Base-by-base conservation (phyloP, 2,113 vertebrate genomes). In the Lophius piscatorius region DNA sequence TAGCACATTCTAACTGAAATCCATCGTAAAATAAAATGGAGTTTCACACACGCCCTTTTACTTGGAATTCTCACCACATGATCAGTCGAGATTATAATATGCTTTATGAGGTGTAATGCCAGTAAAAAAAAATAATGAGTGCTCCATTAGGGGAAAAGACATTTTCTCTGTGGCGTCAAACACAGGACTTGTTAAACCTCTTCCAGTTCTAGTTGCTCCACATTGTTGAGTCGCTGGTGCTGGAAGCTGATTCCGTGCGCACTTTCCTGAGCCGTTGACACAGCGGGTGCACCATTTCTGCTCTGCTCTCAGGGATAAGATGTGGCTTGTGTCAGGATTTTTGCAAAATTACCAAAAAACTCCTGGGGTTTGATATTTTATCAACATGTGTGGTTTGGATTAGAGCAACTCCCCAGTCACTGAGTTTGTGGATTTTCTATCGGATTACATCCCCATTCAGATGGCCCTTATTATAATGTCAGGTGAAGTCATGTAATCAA, bases 61-160 rank as follows among this genome's bases (percentile, higher is more conserved):
- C 16, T 20, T 74, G 49, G 42, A 68, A 54, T 72, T 63, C 45
- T 67, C 16, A 28, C 48, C 74, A 50, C 36, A 54, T 40, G 45
- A 77, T 65, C 51, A 60, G 64, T 6, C 6, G 44, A 49, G 54
- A 74, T 81, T 39, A 68, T 71, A 81, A 71, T 39, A 0, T 20
- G 62, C 56, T 76, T 81, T 81, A 78, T 50, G 67, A 69, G 75
- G 59, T 81, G 73, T 18, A 55, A 24, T 51, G 50, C 33, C 58
- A 33, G 52, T 79, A 70, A 83, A 78, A 75, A 78, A 75, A 44
- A 14, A 54, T 63, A 69, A 82, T 47, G 59, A 75, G 73, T 38
- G 48, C 70, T 49, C 55, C 70, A 52, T 64, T 21, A 38, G 52
- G 33, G 42, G 63, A 56, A 33, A 62, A 67, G 29, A n/a, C 20